These are phyloP conservation scores for Rhingia campestris DNA, from an alignment of 2,888 invertebrate species.

Conservation along the genomic window DNA sequence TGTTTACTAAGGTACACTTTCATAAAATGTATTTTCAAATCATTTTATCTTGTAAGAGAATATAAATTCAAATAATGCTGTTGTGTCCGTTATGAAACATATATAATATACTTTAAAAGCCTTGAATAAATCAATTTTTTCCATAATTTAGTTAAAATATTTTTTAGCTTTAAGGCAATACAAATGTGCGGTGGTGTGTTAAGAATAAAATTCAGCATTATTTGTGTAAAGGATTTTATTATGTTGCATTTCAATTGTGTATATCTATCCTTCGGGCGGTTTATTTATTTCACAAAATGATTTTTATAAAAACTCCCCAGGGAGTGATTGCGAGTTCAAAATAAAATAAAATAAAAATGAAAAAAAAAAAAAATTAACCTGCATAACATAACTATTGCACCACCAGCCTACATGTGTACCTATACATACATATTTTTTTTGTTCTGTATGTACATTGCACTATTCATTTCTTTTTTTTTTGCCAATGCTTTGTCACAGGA, in stretches of 20 bases:
- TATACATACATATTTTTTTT: conserved; percentile 12
- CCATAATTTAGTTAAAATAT: conserved; percentile 5
- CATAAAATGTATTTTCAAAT: too few relatives aligned
- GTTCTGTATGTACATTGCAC: conserved; percentile 1
- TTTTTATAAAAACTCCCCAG: conserved; percentile 54
- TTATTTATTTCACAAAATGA: conserved; percentile 71
- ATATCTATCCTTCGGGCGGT: conserved; percentile 48
- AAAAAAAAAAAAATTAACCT: background rate
- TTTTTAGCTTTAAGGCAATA: background rate
- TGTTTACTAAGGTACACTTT: too few relatives aligned
- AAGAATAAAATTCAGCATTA: conserved; percentile 7
- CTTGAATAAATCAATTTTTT: conserved; percentile 1
- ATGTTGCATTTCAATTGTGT: conserved; percentile 25
- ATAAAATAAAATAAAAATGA: conserved; percentile 23
- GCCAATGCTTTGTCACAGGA: conserved; percentile 54
- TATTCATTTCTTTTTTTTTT: conserved; percentile 1
- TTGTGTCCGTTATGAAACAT: too few relatives aligned
- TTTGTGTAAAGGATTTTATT: conserved; percentile 27
- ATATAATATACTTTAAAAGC: background rate
- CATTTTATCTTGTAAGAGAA: too few relatives aligned
- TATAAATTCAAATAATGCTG: too few relatives aligned
- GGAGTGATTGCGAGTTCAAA: conserved; percentile 48
- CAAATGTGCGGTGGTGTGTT: background rate
- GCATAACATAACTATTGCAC: conserved; percentile 18
- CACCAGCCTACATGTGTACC: background rate